A percentile compares a stretch with the other conserved stretches of the same genome.
phyloP scores from a whole-genome alignment of 2,113 vertebrate species.

The Hemiprocne comata region DNA sequence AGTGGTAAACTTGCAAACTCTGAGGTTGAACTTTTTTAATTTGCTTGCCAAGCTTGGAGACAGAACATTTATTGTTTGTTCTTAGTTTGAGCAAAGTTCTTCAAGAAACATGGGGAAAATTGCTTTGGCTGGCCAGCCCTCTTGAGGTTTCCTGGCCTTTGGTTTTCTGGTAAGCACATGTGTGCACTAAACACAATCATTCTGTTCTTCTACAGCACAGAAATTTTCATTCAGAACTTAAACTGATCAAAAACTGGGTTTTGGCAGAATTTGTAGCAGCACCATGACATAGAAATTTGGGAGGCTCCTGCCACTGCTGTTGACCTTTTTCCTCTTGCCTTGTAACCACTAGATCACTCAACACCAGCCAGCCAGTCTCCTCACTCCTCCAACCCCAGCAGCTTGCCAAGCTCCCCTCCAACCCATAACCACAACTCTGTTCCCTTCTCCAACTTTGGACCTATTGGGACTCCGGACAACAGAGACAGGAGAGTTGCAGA shows the following conservation, averaged over 20 bases:
- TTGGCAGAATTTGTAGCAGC: background rate
- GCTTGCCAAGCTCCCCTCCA: constrained; percentile 95
- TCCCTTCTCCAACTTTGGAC: constrained; percentile 95
- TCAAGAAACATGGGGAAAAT: background rate
- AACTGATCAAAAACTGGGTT: background rate
- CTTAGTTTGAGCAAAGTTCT: background rate
- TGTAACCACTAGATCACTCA: constrained; percentile 88
- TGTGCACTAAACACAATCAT: background rate
- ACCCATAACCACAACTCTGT: constrained; percentile 92
- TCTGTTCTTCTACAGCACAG: background rate
- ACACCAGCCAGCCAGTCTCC: constrained; percentile 99
- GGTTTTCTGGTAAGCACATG: background rate
- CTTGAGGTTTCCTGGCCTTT: background rate
- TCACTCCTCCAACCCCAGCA: constrained; percentile 98
- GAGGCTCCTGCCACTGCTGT: background rate
- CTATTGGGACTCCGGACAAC: constrained; percentile 94
- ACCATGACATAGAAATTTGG: background rate
- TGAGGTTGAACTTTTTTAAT: background rate
- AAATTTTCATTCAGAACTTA: background rate
- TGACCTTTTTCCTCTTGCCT: constrained; percentile 6
- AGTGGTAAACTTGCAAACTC: background rate
- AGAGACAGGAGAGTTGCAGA: constrained; percentile 89
- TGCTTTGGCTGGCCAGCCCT: background rate
- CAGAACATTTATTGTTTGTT: background rate
- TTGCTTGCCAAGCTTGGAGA: background rate